Evolutionary conservation across 1,140 invertebrate species (phyloP).

Genomic region (Zophobas atratus): DNA sequence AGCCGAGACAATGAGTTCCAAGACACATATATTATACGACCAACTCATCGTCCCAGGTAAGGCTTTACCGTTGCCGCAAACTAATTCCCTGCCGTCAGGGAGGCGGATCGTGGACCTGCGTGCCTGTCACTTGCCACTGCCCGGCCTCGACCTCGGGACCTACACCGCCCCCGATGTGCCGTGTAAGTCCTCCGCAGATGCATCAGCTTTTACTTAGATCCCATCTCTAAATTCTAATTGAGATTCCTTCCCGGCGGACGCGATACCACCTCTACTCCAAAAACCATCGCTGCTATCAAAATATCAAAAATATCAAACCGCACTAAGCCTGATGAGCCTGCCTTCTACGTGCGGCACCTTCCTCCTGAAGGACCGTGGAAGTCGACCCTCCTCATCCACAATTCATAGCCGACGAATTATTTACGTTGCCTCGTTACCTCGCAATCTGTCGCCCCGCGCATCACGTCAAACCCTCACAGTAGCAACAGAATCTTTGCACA

Average conservation of each 20-base stretch:
- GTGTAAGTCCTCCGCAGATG: constrained; percentile 56
- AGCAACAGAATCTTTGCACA: background rate
- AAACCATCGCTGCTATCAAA: background rate
- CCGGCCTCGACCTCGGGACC: constrained; percentile 62
- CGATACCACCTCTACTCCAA: background rate
- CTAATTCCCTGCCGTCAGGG: constrained; percentile 62
- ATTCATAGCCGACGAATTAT: constrained; percentile 10
- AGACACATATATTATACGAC: constrained; percentile 57
- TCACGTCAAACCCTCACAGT: background rate
- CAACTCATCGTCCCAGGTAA: constrained; percentile 60
- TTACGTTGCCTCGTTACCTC: constrained; percentile 10
- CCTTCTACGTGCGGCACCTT: too few relatives aligned
- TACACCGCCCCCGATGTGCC: constrained; percentile 61
- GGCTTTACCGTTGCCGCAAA: constrained; percentile 61
- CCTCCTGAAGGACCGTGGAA: background rate
- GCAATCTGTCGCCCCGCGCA: constrained; percentile 15
- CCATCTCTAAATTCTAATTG: constrained; percentile 64
- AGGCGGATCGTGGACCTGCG: constrained; percentile 63
- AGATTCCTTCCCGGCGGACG: constrained; percentile 59
- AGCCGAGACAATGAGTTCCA: constrained; percentile 48
- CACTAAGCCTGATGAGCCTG: too few relatives aligned
- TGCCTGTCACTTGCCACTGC: constrained; percentile 65
- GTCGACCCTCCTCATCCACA: constrained; percentile 8
- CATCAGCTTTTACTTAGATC: constrained; percentile 62
- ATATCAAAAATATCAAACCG: too few relatives aligned